phyloP scores from a whole-genome alignment of 2,113 vertebrate species.

The Plecotus auritus region DNA sequence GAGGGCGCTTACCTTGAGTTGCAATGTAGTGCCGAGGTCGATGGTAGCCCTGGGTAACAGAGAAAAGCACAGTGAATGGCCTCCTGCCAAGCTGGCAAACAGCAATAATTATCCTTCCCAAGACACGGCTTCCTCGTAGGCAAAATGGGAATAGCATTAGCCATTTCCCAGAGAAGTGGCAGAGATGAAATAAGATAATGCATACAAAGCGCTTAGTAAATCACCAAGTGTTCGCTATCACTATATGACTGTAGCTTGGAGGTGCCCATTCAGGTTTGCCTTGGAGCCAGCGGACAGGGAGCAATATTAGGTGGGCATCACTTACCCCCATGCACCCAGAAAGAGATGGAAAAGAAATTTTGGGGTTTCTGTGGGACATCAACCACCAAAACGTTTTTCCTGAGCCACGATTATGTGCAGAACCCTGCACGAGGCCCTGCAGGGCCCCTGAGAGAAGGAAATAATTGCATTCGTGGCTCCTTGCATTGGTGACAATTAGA shows the following conservation, averaged over 20 bases:
- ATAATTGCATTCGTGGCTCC: not conserved
- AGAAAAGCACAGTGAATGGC: constrained; percentile 4
- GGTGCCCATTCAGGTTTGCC: not conserved
- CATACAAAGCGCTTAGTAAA: not conserved
- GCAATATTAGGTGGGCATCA: not conserved
- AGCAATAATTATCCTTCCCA: not conserved
- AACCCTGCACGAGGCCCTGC: not conserved
- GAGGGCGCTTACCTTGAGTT: constrained; percentile 86
- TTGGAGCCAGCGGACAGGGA: not conserved
- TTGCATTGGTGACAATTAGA: not conserved
- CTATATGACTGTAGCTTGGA: not conserved
- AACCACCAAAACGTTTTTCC: not conserved
- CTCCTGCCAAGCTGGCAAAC: not conserved
- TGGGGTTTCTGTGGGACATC: not conserved
- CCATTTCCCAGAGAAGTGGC: not conserved
- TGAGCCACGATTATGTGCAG: not conserved
- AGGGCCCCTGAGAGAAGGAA: not conserved
- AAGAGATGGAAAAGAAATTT: not conserved
- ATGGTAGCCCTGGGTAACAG: constrained; percentile 86
- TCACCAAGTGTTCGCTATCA: not conserved
- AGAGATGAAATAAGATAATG: not conserved
- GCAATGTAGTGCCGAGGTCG: constrained; percentile 91
- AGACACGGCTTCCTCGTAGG: not conserved
- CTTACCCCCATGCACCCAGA: not conserved
- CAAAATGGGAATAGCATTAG: not conserved